Evolutionary conservation across 2,113 vertebrate species (phyloP).

Genomic region (Microcebus lehilahytsara): DNA sequence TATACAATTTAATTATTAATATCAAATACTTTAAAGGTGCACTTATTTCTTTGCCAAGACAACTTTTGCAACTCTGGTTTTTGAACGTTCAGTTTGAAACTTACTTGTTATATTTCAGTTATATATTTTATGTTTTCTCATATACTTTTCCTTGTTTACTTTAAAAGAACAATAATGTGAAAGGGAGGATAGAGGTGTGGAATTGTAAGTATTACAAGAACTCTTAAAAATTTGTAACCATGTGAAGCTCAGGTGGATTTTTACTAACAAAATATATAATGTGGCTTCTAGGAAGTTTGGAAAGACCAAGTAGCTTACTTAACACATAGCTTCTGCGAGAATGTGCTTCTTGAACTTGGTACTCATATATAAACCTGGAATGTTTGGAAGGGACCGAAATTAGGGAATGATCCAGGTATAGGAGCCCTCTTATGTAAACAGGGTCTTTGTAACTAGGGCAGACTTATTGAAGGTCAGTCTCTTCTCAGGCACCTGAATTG

Average conservation of each 20-base stretch:
- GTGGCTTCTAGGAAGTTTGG: background rate
- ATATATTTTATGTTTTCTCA: conserved; percentile 33
- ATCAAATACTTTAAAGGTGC: background rate
- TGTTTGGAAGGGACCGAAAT: background rate
- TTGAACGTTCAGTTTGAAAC: conserved; percentile 33
- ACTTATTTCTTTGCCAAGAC: conserved; percentile 31
- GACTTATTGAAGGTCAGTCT: background rate
- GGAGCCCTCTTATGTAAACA: background rate
- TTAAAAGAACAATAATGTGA: conserved; percentile 37
- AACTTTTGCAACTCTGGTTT: background rate
- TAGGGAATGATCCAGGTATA: background rate
- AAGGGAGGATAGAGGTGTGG: background rate
- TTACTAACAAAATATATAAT: background rate
- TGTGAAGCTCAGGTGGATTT: background rate
- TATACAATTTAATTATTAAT: background rate
- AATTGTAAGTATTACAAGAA: background rate
- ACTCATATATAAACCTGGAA: background rate
- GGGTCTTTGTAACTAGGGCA: background rate
- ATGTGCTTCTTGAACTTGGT: background rate
- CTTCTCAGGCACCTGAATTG: background rate
- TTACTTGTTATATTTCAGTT: conserved; percentile 30
- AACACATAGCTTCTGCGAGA: background rate
- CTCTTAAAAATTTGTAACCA: background rate
- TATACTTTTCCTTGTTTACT: conserved; percentile 48
- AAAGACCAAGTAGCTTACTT: background rate